Base-by-base conservation (phyloP, 2,888 invertebrate species). In the Plagodis dolabraria region DNA sequence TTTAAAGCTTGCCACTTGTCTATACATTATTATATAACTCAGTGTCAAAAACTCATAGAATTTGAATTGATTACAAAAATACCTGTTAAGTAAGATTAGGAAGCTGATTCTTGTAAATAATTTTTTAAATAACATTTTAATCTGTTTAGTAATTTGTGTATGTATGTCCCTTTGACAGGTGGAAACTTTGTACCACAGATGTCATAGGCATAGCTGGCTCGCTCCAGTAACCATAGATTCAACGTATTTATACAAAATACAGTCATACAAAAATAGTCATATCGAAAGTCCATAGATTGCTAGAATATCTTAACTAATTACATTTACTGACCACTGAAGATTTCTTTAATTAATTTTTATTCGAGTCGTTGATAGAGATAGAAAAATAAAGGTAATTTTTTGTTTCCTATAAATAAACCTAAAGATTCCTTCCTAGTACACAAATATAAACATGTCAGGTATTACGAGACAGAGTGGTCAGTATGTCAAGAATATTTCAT, bases 1-100 rank as follows among this genome's bases (percentile, higher is more conserved):
- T 72, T 90, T 90, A 90, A 91, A 90, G 89, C 90, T 91, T 87
- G 83, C 79, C 79, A 79, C 76, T 76, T 83, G 80, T 79, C 80
- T 79, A 81, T 71, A 75, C 65, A 56, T 47, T 59, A 48, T 38
- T 46, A 43, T 22, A 51, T 34, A 52, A 57, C 22, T 22, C 22
- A 22, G 22, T 22, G 22, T 22, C 5, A 40, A 40, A 5, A 53
- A 57, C 45, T 36, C 45, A 53, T 50, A 56, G 36, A 67, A 57
- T 47, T 54, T 58, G 46, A 51, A 52, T 51, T 54, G 60, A 53
- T 49, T 70, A 62, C 55, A 52, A 60, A 60, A 52, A 60, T 47
- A 60, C 51, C 33, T 47, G 38, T 7, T 34, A 22, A 46, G 22
- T 34, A 22, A 46, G 22, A 12, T 47, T 33, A 36, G 22, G 43